Evolutionary conservation across 2,888 invertebrate species (phyloP), one percentile per base, ranked within the genome.

Genomic region (Netelia fuscicornis): DNA sequence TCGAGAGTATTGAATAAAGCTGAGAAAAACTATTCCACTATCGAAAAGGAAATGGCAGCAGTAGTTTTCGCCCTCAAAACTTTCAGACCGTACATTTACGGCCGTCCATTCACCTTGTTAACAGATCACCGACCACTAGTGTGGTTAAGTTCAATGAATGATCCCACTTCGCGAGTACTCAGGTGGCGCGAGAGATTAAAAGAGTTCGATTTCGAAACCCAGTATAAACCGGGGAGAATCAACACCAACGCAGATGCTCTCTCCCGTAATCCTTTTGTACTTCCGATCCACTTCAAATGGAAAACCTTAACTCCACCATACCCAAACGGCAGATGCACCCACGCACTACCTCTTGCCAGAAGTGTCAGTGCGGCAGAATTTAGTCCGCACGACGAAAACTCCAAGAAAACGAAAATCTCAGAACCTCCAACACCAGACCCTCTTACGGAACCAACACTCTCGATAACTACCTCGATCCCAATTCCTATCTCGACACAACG

Each of bases 41-140:
- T 17, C 54, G 54, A 54, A 6, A 54, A 54, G n/a, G n/a, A 54
- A 13, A n/a, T 54, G 13, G n/a, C 17, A 3, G n/a, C 54, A 1
- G 17, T n/a, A 13, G 54, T 54, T 3, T n/a, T 13, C n/a, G 54
- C 54, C 0, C 13, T 54, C 13, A n/a, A 13, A 11, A 2, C 13
- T 5, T 54, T 54, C 6, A 13, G 2, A n/a, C 54, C 54, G 54
- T 54, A 54, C 6, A 54, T 54, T 54, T n/a, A 54, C 56, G 6
- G 77, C n/a, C 58, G 67, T 2, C 20, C 56, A 37, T 30, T 58
- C 5, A 78, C 65, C 11, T 37, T 68, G 0, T 44, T 67, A 17
- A 68, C 78, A 1, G 78, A 78, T 17, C n/a, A 54, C 54, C 13
- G 13, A 54, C 54, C 54, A 17, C 10, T 54, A 54, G 6, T 17